Conservation (phyloP, 2,888 invertebrate species). For the Enoplolaimus lenunculus region DNA sequence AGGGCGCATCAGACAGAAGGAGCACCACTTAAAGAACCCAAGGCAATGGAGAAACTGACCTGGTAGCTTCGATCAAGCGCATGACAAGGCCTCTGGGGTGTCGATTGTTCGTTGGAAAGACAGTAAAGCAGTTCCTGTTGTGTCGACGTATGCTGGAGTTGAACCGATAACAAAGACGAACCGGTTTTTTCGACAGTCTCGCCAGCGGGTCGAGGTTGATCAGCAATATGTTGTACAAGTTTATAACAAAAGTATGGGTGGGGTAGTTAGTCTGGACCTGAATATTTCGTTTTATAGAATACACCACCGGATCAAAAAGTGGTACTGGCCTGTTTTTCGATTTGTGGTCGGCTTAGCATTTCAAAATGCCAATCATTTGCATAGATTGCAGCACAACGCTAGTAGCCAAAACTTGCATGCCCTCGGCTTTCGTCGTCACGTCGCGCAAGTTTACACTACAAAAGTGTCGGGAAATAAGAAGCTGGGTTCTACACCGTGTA, state of each 20-base stretch:
- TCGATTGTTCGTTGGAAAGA: conserved; percentile 1
- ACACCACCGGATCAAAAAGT: not conserved
- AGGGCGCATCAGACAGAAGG: not conserved
- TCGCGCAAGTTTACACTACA: not conserved
- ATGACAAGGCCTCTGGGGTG: not conserved
- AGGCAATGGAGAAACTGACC: not conserved
- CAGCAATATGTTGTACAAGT: not conserved
- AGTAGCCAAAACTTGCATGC: not conserved
- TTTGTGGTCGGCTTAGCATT: not conserved
- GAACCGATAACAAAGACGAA: not conserved
- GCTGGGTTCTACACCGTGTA: not conserved
- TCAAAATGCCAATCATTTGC: not conserved
- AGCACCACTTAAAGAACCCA: not conserved
- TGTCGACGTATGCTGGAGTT: not conserved
- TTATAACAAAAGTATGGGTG: not conserved
- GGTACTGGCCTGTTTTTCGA: not conserved
- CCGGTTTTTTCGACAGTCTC: not conserved
- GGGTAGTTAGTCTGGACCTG: not conserved
- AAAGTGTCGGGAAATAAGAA: not conserved
- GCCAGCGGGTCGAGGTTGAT: not conserved
- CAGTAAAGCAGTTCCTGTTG: not conserved
- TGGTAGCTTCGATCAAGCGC: not conserved
- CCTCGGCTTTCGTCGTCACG: not conserved
- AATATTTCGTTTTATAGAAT: not conserved
- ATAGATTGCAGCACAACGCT: conserved; percentile 1